These are phyloP conservation scores for Rhimphoctona megacephalus DNA, from an alignment of 2,888 invertebrate species.

Conservation along the genomic window DNA sequence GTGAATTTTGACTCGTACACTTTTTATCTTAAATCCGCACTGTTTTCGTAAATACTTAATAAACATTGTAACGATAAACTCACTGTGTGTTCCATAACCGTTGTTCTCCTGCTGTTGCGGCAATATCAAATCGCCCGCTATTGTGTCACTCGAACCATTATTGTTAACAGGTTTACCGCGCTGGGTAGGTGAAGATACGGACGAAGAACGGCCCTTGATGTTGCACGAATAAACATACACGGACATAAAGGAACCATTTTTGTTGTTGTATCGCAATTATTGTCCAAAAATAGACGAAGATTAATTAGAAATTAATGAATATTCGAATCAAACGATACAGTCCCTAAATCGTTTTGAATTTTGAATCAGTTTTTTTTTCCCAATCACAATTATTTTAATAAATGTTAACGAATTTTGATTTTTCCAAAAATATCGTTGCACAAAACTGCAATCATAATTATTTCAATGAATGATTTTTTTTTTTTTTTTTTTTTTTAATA, in stretches of 20 bases:
- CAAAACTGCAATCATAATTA: too few species aligned
- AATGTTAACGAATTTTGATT: background rate
- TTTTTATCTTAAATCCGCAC: background rate
- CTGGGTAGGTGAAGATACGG: constrained; percentile 84
- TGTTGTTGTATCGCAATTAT: background rate
- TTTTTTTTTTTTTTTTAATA: too few species aligned
- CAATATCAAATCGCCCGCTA: constrained; percentile 82
- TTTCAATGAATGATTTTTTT: too few species aligned
- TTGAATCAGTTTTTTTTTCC: background rate
- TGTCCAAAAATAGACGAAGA: background rate
- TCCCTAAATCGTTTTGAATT: background rate
- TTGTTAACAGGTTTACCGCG: constrained; percentile 80
- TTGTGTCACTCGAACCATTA: constrained; percentile 83
- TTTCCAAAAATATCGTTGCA: background rate
- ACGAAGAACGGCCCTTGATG: constrained; percentile 84
- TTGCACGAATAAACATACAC: constrained; percentile 27
- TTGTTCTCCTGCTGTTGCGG: constrained; percentile 81
- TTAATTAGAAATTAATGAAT: background rate
- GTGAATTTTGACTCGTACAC: background rate
- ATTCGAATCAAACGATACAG: background rate
- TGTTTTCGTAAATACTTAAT: background rate
- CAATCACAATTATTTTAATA: too few species aligned
- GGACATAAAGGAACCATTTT: background rate
- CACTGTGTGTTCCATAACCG: constrained; percentile 82
- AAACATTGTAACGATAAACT: constrained; percentile 3